Evolutionary conservation across 2,113 vertebrate species (phyloP).

Genomic region (Anarrhichthys ocellatus): DNA sequence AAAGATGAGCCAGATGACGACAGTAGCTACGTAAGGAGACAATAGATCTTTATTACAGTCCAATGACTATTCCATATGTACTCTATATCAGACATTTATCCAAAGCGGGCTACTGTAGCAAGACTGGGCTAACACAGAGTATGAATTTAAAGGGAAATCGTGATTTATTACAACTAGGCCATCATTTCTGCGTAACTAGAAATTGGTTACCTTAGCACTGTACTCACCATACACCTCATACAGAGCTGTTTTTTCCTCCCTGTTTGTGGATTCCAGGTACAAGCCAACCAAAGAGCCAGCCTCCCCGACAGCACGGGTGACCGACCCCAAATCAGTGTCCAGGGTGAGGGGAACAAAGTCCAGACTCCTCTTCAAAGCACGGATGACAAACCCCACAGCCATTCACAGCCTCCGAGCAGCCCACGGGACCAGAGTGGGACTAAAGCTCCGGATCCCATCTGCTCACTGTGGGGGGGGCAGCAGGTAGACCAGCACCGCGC

Average conservation of each 20-base stretch:
- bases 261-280: constrained; percentile 49
- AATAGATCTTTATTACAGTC: constrained; percentile 21
- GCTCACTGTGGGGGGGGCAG: constrained; percentile 38
- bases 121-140: neutral
- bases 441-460: neutral
- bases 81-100: neutral
- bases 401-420: neutral
- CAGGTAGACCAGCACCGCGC: constrained; percentile 37
- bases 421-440: constrained; percentile 16
- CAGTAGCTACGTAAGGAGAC: constrained; percentile 70
- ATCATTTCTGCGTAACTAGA: neutral
- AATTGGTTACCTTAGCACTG: neutral
- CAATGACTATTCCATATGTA: neutral
- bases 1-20: constrained; percentile 81
- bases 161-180: neutral
- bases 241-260: neutral
- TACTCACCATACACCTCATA: neutral
- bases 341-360: constrained; percentile 12
- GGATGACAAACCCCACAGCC: constrained; percentile 17
- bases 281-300: constrained; percentile 49
- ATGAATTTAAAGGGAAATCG: neutral
- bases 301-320: constrained; percentile 76
- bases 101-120: neutral
- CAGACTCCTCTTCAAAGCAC: constrained; percentile 15
- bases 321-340: constrained; percentile 25